Evolutionary conservation across 1,140 invertebrate genomes (phyloP), one percentile per base, ranked within the genome.

Genomic region (Melitaea cinxia): DNA sequence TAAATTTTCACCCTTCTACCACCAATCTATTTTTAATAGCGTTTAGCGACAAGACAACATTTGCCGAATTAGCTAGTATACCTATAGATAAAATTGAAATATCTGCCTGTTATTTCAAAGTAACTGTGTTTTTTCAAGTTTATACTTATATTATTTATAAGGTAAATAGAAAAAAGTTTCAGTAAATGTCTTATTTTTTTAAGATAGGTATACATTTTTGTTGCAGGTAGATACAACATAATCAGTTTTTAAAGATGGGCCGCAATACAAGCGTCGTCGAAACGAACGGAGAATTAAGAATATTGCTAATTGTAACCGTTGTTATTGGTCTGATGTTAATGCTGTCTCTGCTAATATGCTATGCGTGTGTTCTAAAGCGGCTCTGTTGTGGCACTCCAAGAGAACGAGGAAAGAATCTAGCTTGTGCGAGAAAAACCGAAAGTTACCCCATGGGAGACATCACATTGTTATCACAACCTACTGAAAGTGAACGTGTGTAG

Each of bases 261-360:
- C 83, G 85, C 15, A 85, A 79, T 50, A 78, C 80, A 7, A 67
- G 65, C 12, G 60, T 68, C 5, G 75, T 81, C 19, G 89, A 91
- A 17, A 72, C 85, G 21, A 92, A 92, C 67, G 91, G 85, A 15
- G 91, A 92, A 69, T 76, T 92, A 15, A 84, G 90, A 59, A 82
- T 92, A 62, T 72, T 92, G 2, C 78, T 92, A 24, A 86, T 92
- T 12, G 85, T 92, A n/a, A 93, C 92, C 0, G 91, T 92, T 17
- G 78, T 91, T 9, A 84, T 93, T 0, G 92, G 92, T 0, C 78
- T 91, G 24, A 68, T 92, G 0, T 77, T 92, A 10, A 91, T 93
- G 89, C 72, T 92, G 17, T 91, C 91, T 0, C 72, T 93, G 12
- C 80, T 93, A 0, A 87, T 92, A 80, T 93, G 92, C 65, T 93